Evolutionary conservation across 1,140 invertebrate species (phyloP).

Genomic region (Drosophila parvula): DNA sequence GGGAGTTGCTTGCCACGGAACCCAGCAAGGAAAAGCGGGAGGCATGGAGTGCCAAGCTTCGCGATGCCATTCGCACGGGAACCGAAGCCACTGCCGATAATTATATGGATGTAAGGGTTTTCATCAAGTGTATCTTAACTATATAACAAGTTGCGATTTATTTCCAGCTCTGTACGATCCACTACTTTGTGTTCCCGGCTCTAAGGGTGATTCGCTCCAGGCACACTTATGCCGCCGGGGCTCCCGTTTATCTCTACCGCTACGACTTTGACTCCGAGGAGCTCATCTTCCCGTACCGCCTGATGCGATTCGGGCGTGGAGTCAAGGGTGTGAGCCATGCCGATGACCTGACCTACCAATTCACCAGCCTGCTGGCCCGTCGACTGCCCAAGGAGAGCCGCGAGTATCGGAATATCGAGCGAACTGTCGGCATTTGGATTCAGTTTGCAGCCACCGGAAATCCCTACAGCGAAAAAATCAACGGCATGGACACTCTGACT

Average conservation of each 20-base stretch:
- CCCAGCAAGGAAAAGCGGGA: conserved; percentile 48
- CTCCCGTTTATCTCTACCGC: conserved; percentile 84
- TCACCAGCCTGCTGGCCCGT: conserved; percentile 84
- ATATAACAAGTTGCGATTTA: not conserved
- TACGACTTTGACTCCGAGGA: conserved; percentile 84
- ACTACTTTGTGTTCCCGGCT: conserved; percentile 82
- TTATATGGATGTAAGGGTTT: conserved; percentile 71
- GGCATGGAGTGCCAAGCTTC: conserved; percentile 48
- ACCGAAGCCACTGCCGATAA: conserved; percentile 62
- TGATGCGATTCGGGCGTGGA: conserved; percentile 83
- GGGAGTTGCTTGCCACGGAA: conserved; percentile 48
- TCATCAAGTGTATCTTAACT: too few relatives aligned
- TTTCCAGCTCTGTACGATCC: conserved; percentile 69
- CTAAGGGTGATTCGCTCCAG: conserved; percentile 77
- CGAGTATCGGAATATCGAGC: conserved; percentile 81
- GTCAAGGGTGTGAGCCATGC: conserved; percentile 85
- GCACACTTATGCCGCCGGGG: conserved; percentile 67
- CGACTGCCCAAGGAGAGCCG: conserved; percentile 79
- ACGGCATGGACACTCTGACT: conserved; percentile 69
- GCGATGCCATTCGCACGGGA: conserved; percentile 61
- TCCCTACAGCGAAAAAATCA: conserved; percentile 72
- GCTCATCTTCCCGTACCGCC: conserved; percentile 64
- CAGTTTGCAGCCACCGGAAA: conserved; percentile 84
- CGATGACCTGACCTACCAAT: conserved; percentile 88
- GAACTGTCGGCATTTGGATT: conserved; percentile 83